Evolutionary conservation across 2,888 invertebrate genomes (phyloP).

Genomic region (Agriopis aurantiaria): DNA sequence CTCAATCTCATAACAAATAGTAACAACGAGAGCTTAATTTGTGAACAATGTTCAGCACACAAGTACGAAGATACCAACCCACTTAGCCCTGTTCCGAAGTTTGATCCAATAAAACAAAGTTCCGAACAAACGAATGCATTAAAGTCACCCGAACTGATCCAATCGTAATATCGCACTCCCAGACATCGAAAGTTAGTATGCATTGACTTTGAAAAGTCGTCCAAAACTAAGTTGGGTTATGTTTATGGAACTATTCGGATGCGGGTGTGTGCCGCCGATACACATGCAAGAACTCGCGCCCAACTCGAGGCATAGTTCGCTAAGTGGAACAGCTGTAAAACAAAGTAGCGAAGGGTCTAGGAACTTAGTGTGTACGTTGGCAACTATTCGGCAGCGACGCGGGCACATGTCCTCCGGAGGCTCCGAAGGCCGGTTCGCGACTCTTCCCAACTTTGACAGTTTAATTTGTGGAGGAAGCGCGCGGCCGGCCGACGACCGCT

Average conservation of each 20-base stretch:
- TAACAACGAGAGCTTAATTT: constrained; percentile 38
- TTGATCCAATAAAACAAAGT: constrained; percentile 83
- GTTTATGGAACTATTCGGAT: constrained; percentile 86
- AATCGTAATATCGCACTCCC: constrained; percentile 85
- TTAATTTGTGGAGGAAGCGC: constrained; percentile 68
- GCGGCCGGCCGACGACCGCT: constrained; percentile 68
- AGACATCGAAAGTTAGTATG: constrained; percentile 86
- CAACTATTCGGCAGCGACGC: constrained; percentile 69
- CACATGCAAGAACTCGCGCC: constrained; percentile 86
- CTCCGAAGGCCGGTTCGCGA: constrained; percentile 45
- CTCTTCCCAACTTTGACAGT: constrained; percentile 76
- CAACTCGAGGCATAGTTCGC: constrained; percentile 85
- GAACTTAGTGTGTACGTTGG: constrained; percentile 83
- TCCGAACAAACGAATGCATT: constrained; percentile 85
- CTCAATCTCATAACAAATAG: constrained; percentile 17
- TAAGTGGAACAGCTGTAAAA: constrained; percentile 87
- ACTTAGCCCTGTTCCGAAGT: constrained; percentile 78
- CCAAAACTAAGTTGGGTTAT: constrained; percentile 86
- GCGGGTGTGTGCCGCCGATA: constrained; percentile 84
- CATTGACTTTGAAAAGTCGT: constrained; percentile 87
- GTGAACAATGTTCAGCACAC: constrained; percentile 41
- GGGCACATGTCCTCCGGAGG: constrained; percentile 66
- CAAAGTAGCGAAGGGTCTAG: constrained; percentile 86
- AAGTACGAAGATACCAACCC: constrained; percentile 62
- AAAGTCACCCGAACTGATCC: constrained; percentile 84